These are phyloP conservation scores for Onchidella celtica DNA, from an alignment of 2,888 invertebrate genomes.

Conservation along the genomic window DNA sequence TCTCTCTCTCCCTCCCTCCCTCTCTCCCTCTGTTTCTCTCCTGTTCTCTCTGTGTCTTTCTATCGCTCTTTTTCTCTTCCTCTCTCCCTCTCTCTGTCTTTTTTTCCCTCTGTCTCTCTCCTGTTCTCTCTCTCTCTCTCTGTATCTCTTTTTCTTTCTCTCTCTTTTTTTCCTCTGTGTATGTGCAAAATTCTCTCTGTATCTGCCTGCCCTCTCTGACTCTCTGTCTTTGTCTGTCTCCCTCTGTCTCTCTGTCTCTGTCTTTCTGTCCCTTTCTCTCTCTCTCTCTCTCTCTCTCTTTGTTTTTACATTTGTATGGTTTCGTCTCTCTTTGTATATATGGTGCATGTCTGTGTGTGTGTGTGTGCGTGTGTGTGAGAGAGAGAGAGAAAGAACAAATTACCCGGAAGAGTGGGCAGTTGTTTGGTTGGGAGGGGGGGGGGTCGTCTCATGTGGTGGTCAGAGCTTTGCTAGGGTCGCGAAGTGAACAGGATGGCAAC, in stretches of 20 bases:
- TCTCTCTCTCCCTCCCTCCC: no score
- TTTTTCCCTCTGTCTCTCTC: background rate
- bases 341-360: background rate
- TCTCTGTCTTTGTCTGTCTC: background rate
- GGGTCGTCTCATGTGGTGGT: no score
- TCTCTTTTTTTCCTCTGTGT: background rate
- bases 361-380: background rate
- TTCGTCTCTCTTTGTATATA: background rate
- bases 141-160: background rate
- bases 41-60: no score
- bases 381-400: background rate
- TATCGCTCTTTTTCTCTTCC: constrained; percentile 17
- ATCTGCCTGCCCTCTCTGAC: background rate
- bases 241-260: no score
- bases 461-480: no score
- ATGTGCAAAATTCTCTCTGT: background rate
- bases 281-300: background rate
- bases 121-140: background rate
- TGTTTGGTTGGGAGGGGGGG: no score
- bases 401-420: no score
- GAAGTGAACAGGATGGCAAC: no score
- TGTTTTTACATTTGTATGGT: background rate
- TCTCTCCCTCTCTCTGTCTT: background rate
- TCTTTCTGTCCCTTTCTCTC: no score
- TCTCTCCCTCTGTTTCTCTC: no score